Evolutionary conservation across 2,113 vertebrate species (phyloP), one percentile per base, ranked within the genome.

Genomic region (Ciconia maguari): DNA sequence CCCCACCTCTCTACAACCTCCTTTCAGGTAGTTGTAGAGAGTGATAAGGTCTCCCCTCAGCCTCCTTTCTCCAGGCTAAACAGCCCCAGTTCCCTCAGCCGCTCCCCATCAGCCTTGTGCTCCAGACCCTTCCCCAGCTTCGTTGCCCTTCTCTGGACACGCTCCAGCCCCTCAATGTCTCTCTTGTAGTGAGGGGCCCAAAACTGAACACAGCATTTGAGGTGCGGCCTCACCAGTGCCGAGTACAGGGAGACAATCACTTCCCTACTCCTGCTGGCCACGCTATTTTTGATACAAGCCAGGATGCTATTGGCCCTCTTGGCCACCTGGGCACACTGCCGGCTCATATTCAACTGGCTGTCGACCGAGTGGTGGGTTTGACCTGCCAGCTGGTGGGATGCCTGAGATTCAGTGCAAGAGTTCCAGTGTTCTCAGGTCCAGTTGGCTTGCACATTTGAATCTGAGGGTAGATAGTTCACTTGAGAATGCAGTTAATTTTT

Each of bases 171-270:
- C 36, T 27, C 16, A 2, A n/a, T 10, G 34, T n/a, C 21, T 3
- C 10, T 60, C 32, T 15, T n/a, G 58, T 10, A n/a, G 21, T 7
- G 34, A 60, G 34, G 34, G 34, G 6, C 34, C 58, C 21, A 16
- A 36, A 15, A 22, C 58, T 36, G 58, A 60, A 15, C 34, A 15
- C 58, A 60, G 58, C 4, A 36, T 10, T 60, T 1, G 9, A n/a
- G 34, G 13, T 22, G 57, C 1, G 4, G 4, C 7, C 30, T 55
- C 54, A 30, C 29, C 11, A n/a, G 21, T 24, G 57, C 34, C 2
- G 19, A 60, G 57, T n/a, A n/a, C 34, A 60, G 1, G 3, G 22
- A 34, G 6, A 16, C 6, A 6, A 27, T 62, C 16, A 0, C 24
- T 38, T 16, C 60, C 60, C n/a, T 38, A 7, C 0, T 38, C n/a